phyloP scores from a whole-genome alignment of 1,140 invertebrate genomes.

The Babylonia areolata region DNA sequence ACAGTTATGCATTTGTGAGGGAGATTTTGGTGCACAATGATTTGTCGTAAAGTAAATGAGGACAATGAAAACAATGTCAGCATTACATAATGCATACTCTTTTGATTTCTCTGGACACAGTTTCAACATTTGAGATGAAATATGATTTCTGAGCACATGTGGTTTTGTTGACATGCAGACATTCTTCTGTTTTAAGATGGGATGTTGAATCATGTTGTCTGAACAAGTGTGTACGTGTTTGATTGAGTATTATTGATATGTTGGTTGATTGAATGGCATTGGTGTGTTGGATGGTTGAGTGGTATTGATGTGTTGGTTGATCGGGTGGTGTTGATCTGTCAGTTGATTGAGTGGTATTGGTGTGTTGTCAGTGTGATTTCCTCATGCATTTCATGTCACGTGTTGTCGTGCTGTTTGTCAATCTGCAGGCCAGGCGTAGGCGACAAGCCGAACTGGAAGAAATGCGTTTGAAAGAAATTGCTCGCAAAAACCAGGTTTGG shows the following conservation, averaged over 20 bases:
- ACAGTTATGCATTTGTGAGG: too few relatives aligned
- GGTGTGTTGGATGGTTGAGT: not conserved
- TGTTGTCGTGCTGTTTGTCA: constrained; percentile 25
- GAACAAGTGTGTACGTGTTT: not conserved
- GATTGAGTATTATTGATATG: not conserved
- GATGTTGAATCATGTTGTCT: too few relatives aligned
- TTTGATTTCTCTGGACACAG: too few relatives aligned
- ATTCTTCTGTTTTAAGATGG: too few relatives aligned
- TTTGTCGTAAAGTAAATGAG: too few relatives aligned
- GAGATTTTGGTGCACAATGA: too few relatives aligned
- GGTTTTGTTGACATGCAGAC: too few relatives aligned
- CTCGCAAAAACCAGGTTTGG: constrained; percentile 73
- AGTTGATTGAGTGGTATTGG: not conserved
- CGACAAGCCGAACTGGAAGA: constrained; percentile 90
- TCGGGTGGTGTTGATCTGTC: not conserved
- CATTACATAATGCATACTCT: too few relatives aligned
- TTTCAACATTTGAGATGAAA: too few relatives aligned
- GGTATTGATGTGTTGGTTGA: not conserved
- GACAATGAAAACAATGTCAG: too few relatives aligned
- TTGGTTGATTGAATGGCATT: too few relatives aligned
- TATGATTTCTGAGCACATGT: too few relatives aligned
- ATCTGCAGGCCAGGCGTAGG: constrained; percentile 86
- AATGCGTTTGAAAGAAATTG: constrained; percentile 85
- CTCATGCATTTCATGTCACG: not conserved
- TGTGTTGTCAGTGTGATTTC: not conserved